Base-by-base conservation (phyloP, 2,888 invertebrate genomes). In the Torymus texanus region DNA sequence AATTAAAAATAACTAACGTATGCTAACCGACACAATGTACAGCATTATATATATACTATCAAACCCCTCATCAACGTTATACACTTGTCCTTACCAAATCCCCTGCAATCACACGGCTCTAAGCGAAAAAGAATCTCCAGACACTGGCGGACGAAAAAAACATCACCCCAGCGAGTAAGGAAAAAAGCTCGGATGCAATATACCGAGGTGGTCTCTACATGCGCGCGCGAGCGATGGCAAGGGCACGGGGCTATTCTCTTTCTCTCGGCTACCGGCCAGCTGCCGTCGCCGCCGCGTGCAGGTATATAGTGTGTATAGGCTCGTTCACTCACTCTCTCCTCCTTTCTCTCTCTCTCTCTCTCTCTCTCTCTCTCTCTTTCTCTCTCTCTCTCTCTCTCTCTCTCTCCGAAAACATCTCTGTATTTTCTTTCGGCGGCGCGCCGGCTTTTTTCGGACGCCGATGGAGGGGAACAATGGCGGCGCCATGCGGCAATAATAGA, bases 151-250 rank as follows among this genome's bases (percentile, higher is more conserved):
- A 41, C 5, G 10, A 8, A 41, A 41, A 41, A 41, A 41, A 8
- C 5, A 41, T 41, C 41, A 41, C 8, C 41, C 41, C 41, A 41
- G 8, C 41, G 8, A 41, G 10, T 0, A 8, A 5, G 41, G 41
- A 41, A 55, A 29, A 50, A 61, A 41, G 67, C 14, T 41, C 41
- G 5, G 41, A 8, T 41, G 10, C n/a, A n/a, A n/a, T 41, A 41
- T 41, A 41, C 53, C 61, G 55, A 68, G 75, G 75, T 75, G 75
- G 75, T 75, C 75, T 8, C 55, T n/a, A n/a, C n/a, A 21, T 58
- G 29, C 41, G 68, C 68, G 58, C n/a, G 68, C n/a, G 68, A 62
- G 4, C 65, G 50, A 41, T 16, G 41, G 70, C 41, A 59, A 59
- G 50, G 29, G 8, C 59, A 59, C 58, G 59, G 21, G 72, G 29